Evolutionary conservation across 2,888 invertebrate species (phyloP).

Genomic region (Campoletis raptor): DNA sequence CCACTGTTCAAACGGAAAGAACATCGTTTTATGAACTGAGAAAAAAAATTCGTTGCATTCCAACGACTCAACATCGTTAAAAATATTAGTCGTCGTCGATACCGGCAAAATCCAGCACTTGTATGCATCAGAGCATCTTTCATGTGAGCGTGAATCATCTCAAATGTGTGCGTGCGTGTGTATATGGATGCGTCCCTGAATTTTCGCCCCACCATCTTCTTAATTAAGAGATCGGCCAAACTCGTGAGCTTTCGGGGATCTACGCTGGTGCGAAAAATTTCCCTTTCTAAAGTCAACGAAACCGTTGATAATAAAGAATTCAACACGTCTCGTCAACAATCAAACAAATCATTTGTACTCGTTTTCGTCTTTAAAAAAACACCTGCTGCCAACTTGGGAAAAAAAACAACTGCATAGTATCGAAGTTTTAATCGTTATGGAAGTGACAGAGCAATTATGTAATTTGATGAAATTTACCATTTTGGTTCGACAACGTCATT

Average conservation of each 20-base stretch:
- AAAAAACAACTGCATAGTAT: neutral
- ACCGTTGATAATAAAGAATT: conserved; percentile 2
- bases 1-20: neutral
- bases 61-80: neutral
- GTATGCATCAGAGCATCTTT: neutral
- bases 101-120: neutral
- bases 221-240: conserved; percentile 6
- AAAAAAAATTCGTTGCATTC: neutral
- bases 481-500: neutral
- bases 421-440: neutral
- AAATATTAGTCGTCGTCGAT: neutral
- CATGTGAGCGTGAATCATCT: neutral
- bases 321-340: neutral
- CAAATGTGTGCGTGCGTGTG: neutral
- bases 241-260: conserved; percentile 9
- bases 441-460: neutral
- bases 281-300: conserved; percentile 18
- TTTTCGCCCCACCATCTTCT: conserved; percentile 4
- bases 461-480: neutral
- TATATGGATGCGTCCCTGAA: neutral
- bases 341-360: neutral
- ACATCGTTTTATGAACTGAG: neutral
- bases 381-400: neutral
- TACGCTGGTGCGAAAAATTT: conserved; percentile 6
- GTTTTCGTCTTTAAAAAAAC: neutral